phyloP scores from a whole-genome alignment of 2,113 vertebrate species.

The Callorhinus ursinus region DNA sequence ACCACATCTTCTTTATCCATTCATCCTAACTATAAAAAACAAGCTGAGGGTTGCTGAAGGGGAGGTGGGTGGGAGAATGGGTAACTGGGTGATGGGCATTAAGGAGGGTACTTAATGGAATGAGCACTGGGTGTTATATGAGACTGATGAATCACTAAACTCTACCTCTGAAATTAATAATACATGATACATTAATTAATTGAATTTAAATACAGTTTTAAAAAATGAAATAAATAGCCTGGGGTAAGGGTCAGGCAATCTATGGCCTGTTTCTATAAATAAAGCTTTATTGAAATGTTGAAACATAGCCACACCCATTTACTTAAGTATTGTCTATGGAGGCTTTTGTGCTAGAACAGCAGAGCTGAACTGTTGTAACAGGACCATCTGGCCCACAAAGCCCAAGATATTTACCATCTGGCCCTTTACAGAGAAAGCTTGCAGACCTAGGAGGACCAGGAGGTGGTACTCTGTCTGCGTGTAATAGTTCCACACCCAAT shows the following conservation, averaged over 20 bases:
- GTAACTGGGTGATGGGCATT: background rate
- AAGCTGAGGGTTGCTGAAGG: background rate
- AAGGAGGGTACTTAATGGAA: background rate
- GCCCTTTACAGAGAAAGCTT: background rate
- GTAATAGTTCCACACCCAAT: background rate
- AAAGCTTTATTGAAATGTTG: background rate
- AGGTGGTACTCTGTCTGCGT: background rate
- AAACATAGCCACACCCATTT: background rate
- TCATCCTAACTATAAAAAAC: background rate
- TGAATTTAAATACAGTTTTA: background rate
- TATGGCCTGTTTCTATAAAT: background rate
- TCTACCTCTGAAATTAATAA: background rate
- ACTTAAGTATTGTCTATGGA: background rate
- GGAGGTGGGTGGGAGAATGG: background rate
- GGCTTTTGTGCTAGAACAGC: background rate
- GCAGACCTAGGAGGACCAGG: too few species aligned
- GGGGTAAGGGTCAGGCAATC: background rate
- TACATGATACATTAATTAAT: background rate
- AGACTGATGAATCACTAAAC: background rate
- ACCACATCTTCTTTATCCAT: background rate
- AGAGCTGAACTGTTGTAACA: too few species aligned
- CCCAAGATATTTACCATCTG: background rate
- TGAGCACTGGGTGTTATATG: background rate
- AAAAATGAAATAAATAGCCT: background rate
- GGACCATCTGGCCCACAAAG: background rate